phyloP scores from a whole-genome alignment of 2,113 vertebrate species.

The Mus musculus region DNA sequence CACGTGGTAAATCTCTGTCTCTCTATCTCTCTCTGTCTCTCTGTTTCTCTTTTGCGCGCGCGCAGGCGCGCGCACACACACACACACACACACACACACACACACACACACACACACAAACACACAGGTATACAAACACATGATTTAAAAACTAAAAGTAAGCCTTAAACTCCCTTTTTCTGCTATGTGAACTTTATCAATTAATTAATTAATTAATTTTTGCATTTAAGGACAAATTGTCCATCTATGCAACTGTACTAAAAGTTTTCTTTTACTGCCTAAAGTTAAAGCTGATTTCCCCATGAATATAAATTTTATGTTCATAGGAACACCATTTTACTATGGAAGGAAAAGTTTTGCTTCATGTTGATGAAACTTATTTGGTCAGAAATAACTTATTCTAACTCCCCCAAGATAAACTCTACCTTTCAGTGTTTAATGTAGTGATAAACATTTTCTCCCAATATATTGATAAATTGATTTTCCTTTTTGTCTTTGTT shows the following conservation, averaged over 20 bases:
- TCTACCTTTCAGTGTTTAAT: background rate
- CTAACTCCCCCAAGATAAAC: background rate
- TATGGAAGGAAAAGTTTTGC: background rate
- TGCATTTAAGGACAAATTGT: background rate
- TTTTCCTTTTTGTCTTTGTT: background rate
- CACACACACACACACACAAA: background rate
- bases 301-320: background rate
- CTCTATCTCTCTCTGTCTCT: too few species aligned
- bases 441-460: background rate
- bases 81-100: background rate
- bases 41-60: too few species aligned
- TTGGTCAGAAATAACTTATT: background rate
- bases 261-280: background rate
- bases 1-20: too few species aligned
- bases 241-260: background rate
- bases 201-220: background rate
- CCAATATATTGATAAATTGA: background rate
- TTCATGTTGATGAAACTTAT: background rate
- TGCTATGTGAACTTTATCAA: background rate
- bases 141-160: background rate
- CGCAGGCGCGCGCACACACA: too few species aligned
- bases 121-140: background rate
- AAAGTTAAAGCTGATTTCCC: slow-evolving; percentile 12
- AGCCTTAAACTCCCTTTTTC: background rate
- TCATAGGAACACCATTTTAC: background rate